Percentiles rank a stretch among this genome's conserved stretches.
Evolutionary conservation across 1,140 invertebrate genomes (phyloP).

Genomic region (Drosophila sturtevanti): DNA sequence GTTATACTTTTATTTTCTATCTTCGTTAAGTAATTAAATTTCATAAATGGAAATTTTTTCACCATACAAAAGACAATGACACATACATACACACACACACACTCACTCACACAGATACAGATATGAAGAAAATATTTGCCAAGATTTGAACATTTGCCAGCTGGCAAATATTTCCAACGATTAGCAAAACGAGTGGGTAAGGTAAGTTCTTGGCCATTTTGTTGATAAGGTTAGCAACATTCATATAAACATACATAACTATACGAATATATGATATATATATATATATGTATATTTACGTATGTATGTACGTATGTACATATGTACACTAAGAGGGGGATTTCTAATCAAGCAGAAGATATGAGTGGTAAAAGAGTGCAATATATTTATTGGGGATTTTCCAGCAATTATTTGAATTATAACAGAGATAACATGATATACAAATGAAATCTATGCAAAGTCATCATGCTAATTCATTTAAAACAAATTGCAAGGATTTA

Average conservation of each 20-base stretch:
- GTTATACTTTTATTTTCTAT: not conserved
- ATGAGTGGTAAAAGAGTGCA: not conserved
- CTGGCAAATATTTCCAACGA: constrained; percentile 20
- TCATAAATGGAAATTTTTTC: constrained; percentile 50
- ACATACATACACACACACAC: constrained; percentile 9
- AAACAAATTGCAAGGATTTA: not conserved
- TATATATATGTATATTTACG: not conserved
- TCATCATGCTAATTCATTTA: not conserved
- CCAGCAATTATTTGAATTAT: not conserved
- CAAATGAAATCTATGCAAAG: not conserved
- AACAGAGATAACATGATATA: not conserved
- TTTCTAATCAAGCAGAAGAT: not conserved
- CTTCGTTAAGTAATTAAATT: constrained; percentile 56
- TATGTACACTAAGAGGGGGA: not conserved
- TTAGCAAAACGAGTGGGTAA: constrained; percentile 48
- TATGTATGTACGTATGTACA: not conserved
- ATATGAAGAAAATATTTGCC: constrained; percentile 7
- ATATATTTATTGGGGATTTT: constrained; percentile 7
- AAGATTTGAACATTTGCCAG: constrained; percentile 61
- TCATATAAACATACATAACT: not conserved
- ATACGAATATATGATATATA: not conserved
- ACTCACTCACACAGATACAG: not conserved
- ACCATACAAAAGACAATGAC: no score
- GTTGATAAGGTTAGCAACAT: constrained; percentile 1
- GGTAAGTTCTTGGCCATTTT: constrained; percentile 60